Evolutionary conservation across 2,113 vertebrate species (phyloP).

Genomic region (Tetraodon nigroviridis): DNA sequence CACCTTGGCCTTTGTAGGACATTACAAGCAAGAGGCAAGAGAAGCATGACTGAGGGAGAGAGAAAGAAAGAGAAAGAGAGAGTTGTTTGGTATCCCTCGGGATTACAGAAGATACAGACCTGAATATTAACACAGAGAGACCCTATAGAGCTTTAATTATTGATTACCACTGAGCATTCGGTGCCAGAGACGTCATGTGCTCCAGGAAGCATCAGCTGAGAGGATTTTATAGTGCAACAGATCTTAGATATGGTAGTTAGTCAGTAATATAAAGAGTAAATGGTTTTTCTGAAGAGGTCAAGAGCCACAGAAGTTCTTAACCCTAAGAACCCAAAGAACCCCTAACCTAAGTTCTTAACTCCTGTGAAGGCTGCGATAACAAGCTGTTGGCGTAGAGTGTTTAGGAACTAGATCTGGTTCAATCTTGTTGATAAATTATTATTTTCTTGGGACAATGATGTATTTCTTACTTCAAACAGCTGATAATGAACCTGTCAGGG

Average conservation of each 20-base stretch:
- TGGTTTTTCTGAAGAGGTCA: too few species aligned
- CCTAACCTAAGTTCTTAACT: too few species aligned
- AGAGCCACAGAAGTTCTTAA: neutral
- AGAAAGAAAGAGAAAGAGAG: constrained; percentile 7
- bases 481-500: constrained; percentile 27
- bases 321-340: too few species aligned
- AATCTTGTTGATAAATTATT: too few species aligned
- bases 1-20: too few species aligned
- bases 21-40: constrained; percentile 3
- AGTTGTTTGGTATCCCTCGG: constrained; percentile 20
- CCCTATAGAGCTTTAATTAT: constrained; percentile 63
- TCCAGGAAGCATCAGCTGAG: constrained; percentile 32
- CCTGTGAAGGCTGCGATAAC: constrained; percentile 6
- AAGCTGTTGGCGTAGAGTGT: neutral
- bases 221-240: constrained; percentile 6
- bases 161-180: constrained; percentile 44
- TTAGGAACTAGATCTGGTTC: too few species aligned
- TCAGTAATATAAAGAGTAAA: neutral
- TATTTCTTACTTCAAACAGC: neutral
- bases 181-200: constrained; percentile 28
- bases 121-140: constrained; percentile 56
- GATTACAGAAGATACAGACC: constrained; percentile 38
- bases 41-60: neutral
- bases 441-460: neutral
- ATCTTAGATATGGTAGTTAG: neutral